Evolutionary conservation across 2,797 vertebrate genomes (phyloP).

Genomic region (Heliangelus exortis): DNA sequence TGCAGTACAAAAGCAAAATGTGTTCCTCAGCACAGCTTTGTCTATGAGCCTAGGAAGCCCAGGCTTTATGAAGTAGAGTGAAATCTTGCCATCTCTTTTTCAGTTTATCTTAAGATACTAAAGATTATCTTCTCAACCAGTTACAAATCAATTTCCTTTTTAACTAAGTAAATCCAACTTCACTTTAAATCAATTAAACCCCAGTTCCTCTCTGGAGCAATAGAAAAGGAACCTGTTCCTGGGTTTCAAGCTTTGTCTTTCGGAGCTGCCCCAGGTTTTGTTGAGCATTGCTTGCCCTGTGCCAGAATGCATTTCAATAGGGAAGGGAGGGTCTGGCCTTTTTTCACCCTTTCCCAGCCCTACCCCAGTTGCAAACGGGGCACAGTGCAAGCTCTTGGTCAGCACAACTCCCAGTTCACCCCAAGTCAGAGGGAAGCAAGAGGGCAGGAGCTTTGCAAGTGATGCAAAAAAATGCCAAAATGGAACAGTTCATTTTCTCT

Average conservation of each 20-base stretch:
- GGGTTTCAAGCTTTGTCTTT: neutral
- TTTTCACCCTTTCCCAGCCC: neutral
- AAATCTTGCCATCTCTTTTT: neutral
- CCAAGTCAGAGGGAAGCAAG: neutral
- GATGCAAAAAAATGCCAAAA: neutral
- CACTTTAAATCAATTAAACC: neutral
- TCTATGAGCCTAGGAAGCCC: neutral
- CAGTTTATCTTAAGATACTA: neutral
- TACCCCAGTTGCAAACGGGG: neutral
- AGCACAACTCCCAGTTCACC: neutral
- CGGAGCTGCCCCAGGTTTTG: neutral
- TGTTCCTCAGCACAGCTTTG: neutral
- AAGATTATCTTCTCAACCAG: neutral
- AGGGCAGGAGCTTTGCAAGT: neutral
- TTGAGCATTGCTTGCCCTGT: neutral
- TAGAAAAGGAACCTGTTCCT: neutral
- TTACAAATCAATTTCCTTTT: neutral
- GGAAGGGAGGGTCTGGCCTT: neutral
- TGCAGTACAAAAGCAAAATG: neutral
- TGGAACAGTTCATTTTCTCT: neutral
- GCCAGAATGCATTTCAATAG: neutral
- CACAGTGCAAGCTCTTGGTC: neutral
- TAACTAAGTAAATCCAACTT: neutral
- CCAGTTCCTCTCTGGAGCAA: neutral
- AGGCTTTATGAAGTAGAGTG: neutral